Evolutionary conservation across 2,113 vertebrate genomes (phyloP).

Genomic region (Clarias macrocephalus): DNA sequence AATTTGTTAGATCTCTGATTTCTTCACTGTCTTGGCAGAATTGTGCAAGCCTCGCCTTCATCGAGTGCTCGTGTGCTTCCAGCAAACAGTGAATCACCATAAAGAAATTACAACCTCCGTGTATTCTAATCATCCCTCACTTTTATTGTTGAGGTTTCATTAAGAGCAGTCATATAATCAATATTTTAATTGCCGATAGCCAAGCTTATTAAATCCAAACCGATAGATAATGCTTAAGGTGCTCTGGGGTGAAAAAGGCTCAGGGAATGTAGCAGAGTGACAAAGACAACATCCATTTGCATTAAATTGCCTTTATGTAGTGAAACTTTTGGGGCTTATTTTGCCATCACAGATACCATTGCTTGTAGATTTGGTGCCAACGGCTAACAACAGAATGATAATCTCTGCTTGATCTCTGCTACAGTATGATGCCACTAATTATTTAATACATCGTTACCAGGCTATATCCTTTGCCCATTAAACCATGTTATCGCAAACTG

Average conservation of each 20-base stretch:
- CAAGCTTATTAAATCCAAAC: slow-evolving; percentile 19
- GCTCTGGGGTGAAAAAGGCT: neutral
- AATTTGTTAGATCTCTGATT: neutral
- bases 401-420: neutral
- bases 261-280: neutral
- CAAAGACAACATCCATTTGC: neutral
- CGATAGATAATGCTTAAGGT: neutral
- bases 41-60: neutral
- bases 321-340: neutral
- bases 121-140: neutral
- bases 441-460: neutral
- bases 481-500: neutral
- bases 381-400: neutral
- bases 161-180: slow-evolving; percentile 50
- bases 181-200: slow-evolving; percentile 46
- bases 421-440: neutral
- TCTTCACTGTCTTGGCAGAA: neutral
- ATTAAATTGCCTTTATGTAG: neutral
- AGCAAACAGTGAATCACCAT: slow-evolving; percentile 14
- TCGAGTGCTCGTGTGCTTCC: neutral
- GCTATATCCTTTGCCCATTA: neutral
- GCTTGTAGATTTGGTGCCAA: neutral
- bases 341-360: neutral
- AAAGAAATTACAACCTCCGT: slow-evolving; percentile 34
- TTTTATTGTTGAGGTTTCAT: slow-evolving; percentile 40